Base-by-base conservation (phyloP, 30 jellyfish, hydroid and myxozoan species). In the Aurelia aurita region DNA sequence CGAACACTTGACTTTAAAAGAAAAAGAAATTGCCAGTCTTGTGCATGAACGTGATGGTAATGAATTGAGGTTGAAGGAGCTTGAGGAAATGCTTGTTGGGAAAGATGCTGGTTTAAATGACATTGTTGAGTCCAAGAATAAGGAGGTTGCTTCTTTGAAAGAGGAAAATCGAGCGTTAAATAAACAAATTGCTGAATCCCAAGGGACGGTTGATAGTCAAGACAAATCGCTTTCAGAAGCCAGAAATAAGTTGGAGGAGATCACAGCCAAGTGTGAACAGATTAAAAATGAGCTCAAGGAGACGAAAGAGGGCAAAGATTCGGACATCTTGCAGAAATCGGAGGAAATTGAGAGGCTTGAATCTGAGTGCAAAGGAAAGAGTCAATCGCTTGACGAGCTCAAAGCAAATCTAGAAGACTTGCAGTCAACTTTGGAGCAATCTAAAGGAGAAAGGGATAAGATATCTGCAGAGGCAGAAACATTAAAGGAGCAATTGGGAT, bases 91-190 rank as follows among this genome's bases (percentile, higher is more conserved):
- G 79, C 63, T 78, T 6, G 59, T 74, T 5, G 72, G 74, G 23
- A 78, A 78, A 13, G 89, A 78, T 25, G 65, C 32, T 4, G 59
- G 77, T 19, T n/a, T 62, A 5, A 62, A 45, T 51, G 74, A 69
- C 0, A 39, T 82, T 22, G 69, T 85, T 8, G 88, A 85, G 7
- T 74, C 72, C n/a, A 85, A 73, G 87, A 72, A 73, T 34, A 32
- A 26, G 9, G 95, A 85, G 59, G 25, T 73, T 23, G 88, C 53
- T 3, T 16, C 22, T 43, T n/a, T 85, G 75, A 71, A 43, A 61
- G 88, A 44, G 49, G 88, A 73, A 34, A 49, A 39, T 10, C 74
- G 66, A 44, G 62, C 20, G 19, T 31, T 85, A 66, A 22, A 55
- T 9, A 20, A 13, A 19, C 88, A 69, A 46, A 73, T 49, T 7